These are phyloP conservation scores for Acipenser ruthenus DNA, from an alignment of 2,797 vertebrate species.

Conservation along the genomic window DNA sequence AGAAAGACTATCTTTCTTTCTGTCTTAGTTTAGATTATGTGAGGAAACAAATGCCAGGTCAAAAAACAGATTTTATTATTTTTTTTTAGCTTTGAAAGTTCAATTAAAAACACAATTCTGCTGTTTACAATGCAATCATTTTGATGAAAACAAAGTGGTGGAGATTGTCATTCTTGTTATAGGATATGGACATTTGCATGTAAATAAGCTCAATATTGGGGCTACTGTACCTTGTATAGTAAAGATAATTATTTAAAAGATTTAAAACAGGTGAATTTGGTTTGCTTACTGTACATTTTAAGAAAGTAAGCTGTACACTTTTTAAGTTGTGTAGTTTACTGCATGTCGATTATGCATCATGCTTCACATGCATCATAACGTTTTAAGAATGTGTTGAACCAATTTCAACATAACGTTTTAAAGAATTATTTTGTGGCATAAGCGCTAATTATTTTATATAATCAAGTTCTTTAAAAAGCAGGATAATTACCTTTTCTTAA, in stretches of 20 bases:
- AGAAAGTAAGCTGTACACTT: conserved; percentile 6
- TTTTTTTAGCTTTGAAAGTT: conserved; percentile 44
- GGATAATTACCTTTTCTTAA: conserved; percentile 7
- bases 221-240: too few relatives aligned
- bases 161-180: not conserved
- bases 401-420: not conserved
- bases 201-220: not conserved
- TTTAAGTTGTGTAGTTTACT: too few relatives aligned
- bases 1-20: conserved; percentile 33
- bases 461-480: conserved; percentile 1
- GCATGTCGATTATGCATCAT: too few relatives aligned
- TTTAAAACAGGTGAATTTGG: not conserved
- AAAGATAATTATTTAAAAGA: not conserved
- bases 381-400: not conserved
- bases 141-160: conserved; percentile 34
- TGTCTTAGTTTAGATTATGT: conserved; percentile 44
- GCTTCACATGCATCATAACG: too few relatives aligned
- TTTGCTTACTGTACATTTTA: not conserved
- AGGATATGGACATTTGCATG: not conserved
- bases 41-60: conserved; percentile 55
- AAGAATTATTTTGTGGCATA: not conserved
- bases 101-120: conserved; percentile 70
- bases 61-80: conserved; percentile 32
- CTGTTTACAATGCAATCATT: conserved; percentile 64
- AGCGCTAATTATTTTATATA: not conserved